Conservation (phyloP, 1,140 invertebrate genomes). For the Dendroctonus valens region DNA sequence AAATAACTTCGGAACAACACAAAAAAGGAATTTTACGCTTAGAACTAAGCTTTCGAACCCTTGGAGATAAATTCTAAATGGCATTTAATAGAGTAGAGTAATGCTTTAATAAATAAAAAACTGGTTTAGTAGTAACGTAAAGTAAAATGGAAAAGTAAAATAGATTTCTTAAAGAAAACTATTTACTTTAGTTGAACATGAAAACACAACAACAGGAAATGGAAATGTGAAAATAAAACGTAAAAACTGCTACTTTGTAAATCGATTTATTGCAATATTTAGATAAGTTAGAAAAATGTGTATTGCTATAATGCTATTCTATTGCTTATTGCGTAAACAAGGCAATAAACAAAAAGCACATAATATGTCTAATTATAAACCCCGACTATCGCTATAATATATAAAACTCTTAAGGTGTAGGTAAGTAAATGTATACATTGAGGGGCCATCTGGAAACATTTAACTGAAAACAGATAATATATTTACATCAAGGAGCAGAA, state of each 20-base stretch:
- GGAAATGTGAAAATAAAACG: constrained; percentile 1
- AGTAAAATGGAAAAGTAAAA: too few species aligned
- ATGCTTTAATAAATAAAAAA: too few species aligned
- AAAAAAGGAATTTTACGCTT: too few species aligned
- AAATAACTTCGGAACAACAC: too few species aligned
- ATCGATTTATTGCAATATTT: constrained; percentile 32
- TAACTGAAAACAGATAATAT: constrained; percentile 49
- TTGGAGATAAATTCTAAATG: too few species aligned
- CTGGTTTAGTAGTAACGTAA: too few species aligned
- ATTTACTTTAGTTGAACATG: too few species aligned
- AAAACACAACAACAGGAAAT: background rate
- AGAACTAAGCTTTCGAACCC: too few species aligned
- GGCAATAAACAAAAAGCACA: constrained; percentile 38
- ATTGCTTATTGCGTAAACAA: constrained; percentile 34
- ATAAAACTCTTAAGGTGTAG: constrained; percentile 48
- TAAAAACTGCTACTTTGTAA: constrained; percentile 10
- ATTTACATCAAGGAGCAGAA: constrained; percentile 44
- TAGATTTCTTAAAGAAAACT: too few species aligned
- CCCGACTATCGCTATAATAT: constrained; percentile 43
- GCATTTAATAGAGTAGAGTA: too few species aligned
- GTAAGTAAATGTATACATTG: constrained; percentile 48
- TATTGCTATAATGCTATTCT: constrained; percentile 27
- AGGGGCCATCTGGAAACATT: constrained; percentile 47
- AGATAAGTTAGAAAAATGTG: constrained; percentile 29
- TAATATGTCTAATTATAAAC: constrained; percentile 45